Percentiles rank a stretch among this genome's conserved stretches.
These are phyloP conservation scores for Wasmannia auropunctata DNA, from an alignment of 1,140 invertebrate genomes.

Conservation along the genomic window DNA sequence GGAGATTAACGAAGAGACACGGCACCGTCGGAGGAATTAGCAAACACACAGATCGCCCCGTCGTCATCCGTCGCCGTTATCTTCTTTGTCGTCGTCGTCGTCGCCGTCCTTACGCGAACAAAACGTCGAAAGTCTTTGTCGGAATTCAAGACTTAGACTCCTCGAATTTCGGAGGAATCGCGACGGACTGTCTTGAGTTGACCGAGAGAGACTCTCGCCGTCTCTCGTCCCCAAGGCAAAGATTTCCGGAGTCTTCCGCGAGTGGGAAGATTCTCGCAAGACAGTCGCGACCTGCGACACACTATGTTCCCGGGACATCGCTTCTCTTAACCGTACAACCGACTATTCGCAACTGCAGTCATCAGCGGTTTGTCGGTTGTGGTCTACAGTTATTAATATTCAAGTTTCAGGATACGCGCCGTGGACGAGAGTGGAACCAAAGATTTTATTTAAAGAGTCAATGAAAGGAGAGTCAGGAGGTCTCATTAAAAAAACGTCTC, in stretches of 20 bases:
- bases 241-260: constrained; percentile 3
- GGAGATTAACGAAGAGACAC: constrained; percentile 62
- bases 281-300: not conserved
- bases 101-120: constrained; percentile 3
- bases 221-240: constrained; percentile 3
- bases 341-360: constrained; percentile 19
- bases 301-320: not conserved
- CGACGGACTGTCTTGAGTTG: not conserved
- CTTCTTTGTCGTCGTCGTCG: not conserved
- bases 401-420: not conserved
- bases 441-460: not conserved
- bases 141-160: constrained; percentile 2
- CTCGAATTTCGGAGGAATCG: not conserved
- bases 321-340: not conserved
- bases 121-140: constrained; percentile 26
- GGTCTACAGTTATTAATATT: constrained; percentile 21
- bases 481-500: not conserved
- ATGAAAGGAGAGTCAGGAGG: not conserved
- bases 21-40: constrained; percentile 51
- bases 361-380: not conserved
- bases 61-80: not conserved
- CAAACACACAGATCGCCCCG: constrained; percentile 26
- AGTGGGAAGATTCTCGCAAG: not conserved
- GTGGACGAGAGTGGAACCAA: not conserved
- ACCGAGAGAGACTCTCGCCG: not conserved